phyloP scores from a whole-genome alignment of 2,113 vertebrate species.

The Pelodiscus sinensis region DNA sequence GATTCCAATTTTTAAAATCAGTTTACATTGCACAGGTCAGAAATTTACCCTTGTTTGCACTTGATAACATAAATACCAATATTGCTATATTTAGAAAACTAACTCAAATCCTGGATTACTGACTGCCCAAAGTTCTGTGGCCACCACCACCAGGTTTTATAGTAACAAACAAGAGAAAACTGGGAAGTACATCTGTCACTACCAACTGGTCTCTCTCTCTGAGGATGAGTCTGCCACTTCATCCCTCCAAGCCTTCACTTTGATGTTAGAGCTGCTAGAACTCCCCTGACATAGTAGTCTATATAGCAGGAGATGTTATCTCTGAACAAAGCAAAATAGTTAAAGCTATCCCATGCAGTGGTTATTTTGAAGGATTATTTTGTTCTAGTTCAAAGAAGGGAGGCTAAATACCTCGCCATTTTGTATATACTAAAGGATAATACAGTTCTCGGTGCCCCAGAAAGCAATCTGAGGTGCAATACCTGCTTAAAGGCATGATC shows the following conservation, averaged over 20 bases:
- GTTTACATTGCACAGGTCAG: background rate
- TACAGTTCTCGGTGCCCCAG: background rate
- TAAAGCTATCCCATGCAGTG: background rate
- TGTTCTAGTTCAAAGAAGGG: background rate
- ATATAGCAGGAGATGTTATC: background rate
- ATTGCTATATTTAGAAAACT: background rate
- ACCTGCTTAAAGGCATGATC: background rate
- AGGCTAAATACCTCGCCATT: background rate
- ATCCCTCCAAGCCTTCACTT: background rate
- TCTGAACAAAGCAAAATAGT: background rate
- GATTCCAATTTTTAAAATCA: background rate
- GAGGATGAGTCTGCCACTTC: background rate
- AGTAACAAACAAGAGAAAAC: background rate
- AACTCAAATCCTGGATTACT: background rate
- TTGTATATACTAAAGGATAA: background rate
- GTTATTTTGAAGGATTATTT: background rate
- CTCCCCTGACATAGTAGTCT: background rate
- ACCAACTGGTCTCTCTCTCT: background rate
- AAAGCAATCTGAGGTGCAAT: background rate
- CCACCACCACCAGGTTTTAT: background rate
- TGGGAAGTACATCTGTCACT: background rate
- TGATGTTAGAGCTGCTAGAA: background rate
- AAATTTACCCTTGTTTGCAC: background rate
- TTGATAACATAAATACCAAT: background rate
- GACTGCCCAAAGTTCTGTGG: background rate